Evolutionary conservation across 1,140 invertebrate species (phyloP), one percentile per base, ranked within the genome.

Genomic region (Pseudomyrmex gracilis): DNA sequence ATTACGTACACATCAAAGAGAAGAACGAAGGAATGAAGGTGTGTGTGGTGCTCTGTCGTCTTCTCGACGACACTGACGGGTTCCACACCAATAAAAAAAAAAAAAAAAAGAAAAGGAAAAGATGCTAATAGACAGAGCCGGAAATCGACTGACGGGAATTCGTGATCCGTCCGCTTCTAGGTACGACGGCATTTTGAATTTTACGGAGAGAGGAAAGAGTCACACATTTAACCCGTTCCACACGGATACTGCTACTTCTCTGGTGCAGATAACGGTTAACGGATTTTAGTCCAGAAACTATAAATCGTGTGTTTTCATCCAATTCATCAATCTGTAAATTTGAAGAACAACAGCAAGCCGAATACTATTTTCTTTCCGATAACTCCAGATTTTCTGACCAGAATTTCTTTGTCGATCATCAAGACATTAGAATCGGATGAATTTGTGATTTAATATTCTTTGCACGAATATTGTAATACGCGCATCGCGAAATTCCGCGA

Each of bases 121-220:
- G 61, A 66, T 15, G 22, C 58, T 63, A 17, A 49, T 20, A 20
- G 58, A 34, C 15, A 61, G 34, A 57, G 51, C 64, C 63, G 51
- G 43, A 78, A 77, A 70, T 12, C 15, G 24, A 57, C 17, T 12
- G 51, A 47, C 3, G 5, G 5, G 51, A 64, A 53, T 66, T 66
- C 45, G 7, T 74, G 20, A 77, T 57, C 57, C 20, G 20, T 58
- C 47, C 15, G 17, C 10, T 47, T 78, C 15, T 67, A 22, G 73
- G 2, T 22, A 53, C 5, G 17, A 10, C 10, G 8, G 9, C 34
- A 78, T 78, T 70, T 20, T 4, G 4, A 55, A 68, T 24, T 17
- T 20, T 45, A 20, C 47, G 3, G 12, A 34, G 20, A 17, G 20
- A 22, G 43, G 34, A n/a, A 68, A 47, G 34, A 0, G n/a, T n/a